Conservation (phyloP, 2,888 invertebrate genomes). For the Luperina testacea region DNA sequence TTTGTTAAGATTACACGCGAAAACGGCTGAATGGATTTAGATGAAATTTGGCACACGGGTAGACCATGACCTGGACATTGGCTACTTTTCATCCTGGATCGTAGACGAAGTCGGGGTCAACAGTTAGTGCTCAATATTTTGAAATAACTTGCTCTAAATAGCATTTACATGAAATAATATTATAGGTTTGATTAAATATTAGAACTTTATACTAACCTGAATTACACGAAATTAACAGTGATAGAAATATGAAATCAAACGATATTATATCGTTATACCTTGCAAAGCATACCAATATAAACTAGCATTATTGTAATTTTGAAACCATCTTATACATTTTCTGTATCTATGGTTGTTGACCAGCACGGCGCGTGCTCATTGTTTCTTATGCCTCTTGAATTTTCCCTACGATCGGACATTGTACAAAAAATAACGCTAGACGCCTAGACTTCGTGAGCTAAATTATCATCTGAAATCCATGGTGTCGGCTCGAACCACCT, state of each 20-base stretch:
- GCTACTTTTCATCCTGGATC: not conserved
- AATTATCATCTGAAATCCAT: not conserved
- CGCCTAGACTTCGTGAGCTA: not conserved
- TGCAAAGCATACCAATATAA: conserved; percentile 57
- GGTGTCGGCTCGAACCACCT: not conserved
- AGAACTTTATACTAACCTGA: conserved; percentile 36
- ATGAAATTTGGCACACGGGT: not conserved
- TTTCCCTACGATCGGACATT: not conserved
- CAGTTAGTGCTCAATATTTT: conserved; percentile 1
- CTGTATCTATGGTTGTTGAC: conserved; percentile 10
- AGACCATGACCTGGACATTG: not conserved
- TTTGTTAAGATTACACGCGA: not conserved
- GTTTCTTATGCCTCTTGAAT: not conserved
- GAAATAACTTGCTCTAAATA: conserved; percentile 22
- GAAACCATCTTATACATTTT: conserved; percentile 22
- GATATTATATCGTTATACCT: conserved; percentile 47
- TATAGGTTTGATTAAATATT: conserved; percentile 23
- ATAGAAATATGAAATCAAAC: conserved; percentile 45
- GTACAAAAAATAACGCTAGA: not conserved
- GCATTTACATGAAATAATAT: not conserved
- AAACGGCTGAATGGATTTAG: not conserved
- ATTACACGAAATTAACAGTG: conserved; percentile 61
- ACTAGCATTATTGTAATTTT: conserved; percentile 38
- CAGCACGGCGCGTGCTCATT: conserved; percentile 17
- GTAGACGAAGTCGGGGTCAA: not conserved